phyloP scores from a whole-genome alignment of 1,140 invertebrate genomes.

The Euura lappo region DNA sequence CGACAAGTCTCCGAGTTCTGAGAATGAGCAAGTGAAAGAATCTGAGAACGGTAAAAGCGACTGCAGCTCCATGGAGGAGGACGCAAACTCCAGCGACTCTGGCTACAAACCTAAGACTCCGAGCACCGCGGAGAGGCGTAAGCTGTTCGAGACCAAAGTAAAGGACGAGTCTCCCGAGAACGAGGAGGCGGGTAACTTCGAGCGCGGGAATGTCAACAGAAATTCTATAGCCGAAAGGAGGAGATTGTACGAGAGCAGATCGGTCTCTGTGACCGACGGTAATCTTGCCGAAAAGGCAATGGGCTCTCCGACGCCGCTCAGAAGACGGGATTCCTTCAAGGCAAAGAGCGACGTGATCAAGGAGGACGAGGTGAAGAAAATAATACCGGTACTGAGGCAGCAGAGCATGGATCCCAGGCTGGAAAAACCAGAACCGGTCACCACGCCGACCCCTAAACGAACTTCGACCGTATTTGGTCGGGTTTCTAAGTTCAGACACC shows the following conservation, averaged over 20 bases:
- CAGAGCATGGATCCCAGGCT: slow-evolving; percentile 60
- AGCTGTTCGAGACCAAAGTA: slow-evolving; percentile 68
- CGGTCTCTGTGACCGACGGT: slow-evolving; percentile 63
- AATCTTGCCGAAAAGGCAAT: slow-evolving; percentile 69
- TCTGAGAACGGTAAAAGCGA: slow-evolving; percentile 67
- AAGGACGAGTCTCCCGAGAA: slow-evolving; percentile 57
- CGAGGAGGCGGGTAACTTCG: slow-evolving; percentile 61
- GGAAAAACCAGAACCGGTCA: slow-evolving; percentile 55
- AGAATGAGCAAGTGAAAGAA: slow-evolving; percentile 49
- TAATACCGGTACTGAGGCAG: slow-evolving; percentile 60
- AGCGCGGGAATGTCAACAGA: slow-evolving; percentile 64
- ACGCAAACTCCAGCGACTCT: slow-evolving; percentile 65
- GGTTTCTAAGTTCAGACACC: slow-evolving; percentile 91
- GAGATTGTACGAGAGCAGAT: slow-evolving; percentile 76
- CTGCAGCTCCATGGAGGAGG: slow-evolving; percentile 66
- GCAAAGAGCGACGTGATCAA: slow-evolving; percentile 61
- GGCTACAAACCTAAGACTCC: slow-evolving; percentile 75
- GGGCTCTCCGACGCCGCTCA: slow-evolving; percentile 74
- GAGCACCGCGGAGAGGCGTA: slow-evolving; percentile 76
- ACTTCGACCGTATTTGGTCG: slow-evolving; percentile 88
- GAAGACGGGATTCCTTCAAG: slow-evolving; percentile 68
- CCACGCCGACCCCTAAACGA: slow-evolving; percentile 70
- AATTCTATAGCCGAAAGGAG: slow-evolving; percentile 80
- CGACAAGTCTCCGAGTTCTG: slow-evolving; percentile 49
- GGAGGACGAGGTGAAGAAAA: slow-evolving; percentile 64